Evolutionary conservation across 2,797 vertebrate genomes (phyloP), one percentile per base, ranked within the genome.

Genomic region (Hylomyscus alleni): DNA sequence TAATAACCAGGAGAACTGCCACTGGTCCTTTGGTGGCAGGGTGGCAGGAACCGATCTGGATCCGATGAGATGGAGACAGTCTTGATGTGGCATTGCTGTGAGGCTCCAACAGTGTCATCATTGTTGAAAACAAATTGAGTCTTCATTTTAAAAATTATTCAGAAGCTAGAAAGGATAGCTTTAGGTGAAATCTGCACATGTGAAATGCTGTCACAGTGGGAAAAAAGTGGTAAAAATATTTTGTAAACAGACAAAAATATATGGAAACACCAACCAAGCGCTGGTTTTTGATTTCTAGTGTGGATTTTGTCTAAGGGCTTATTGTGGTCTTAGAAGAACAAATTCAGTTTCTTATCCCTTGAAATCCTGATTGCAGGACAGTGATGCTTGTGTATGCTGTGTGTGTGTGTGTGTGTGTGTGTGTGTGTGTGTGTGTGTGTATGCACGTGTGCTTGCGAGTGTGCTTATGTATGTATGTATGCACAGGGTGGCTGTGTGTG

Each of bases 261-360:
- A 65, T 47, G 40, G 47, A 12, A 73, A 93, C 62, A 26, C 22
- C 4, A 47, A 34, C 50, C 34, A 56, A 95, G 15, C 12, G 34
- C 50, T 94, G 22, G 14, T 24, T 75, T 82, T 60, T 84, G 40
- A 72, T 62, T 95, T 94, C 73, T 90, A 50, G 26, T 56, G 54
- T 37, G 15, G 31, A 10, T 37, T 96, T 65, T 37, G 19, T 85
- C 54, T 72, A 10, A 84, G 50, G 34, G 29, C 72, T 62, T 95
- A 34, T 2, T 52, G 52, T 62, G 44, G 13, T 75, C 13, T 67
- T 31, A 5, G 89, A 44, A 56, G 24, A 84, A 67, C 22, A 81
- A 65, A 88, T 78, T 95, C 40, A 9, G 37, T 82, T 80, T 93
- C 87, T 82, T 22, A 65, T 94, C 93, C 11, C 72, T 92, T 29